Evolutionary conservation across 64 coral and sea anemone species (phyloP).

Genomic region (Stichodactyla helianthus): DNA sequence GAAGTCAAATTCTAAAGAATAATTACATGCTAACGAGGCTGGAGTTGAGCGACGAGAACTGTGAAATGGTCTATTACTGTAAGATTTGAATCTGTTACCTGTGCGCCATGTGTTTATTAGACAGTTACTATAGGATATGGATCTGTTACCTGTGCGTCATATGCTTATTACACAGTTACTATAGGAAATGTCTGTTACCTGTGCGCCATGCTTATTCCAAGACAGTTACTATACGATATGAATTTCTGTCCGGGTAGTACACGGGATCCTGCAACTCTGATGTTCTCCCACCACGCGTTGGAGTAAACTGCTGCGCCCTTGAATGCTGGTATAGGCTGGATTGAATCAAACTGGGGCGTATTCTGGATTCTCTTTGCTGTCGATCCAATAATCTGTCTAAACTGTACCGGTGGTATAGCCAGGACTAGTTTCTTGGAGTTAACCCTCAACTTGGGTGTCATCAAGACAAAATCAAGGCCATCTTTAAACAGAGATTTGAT

Average conservation of each 20-base stretch:
- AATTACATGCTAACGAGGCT: too few species aligned
- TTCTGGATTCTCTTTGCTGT: conserved; percentile 50
- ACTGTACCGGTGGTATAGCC: conserved; percentile 36
- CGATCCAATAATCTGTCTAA: conserved; percentile 32
- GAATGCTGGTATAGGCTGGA: conserved; percentile 63
- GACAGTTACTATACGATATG: conserved; percentile 70
- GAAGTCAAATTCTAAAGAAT: too few species aligned
- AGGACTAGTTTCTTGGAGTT: conserved; percentile 52
- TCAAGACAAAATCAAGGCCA: conserved; percentile 20
- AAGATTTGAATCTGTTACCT: too few species aligned
- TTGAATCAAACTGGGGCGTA: conserved; percentile 55
- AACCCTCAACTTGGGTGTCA: conserved; percentile 45
- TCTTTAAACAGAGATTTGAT: conserved; percentile 44
- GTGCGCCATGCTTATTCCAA: conserved; percentile 72
- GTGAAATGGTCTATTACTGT: background rate
- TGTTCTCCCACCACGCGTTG: conserved; percentile 74
- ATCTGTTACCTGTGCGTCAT: too few species aligned
- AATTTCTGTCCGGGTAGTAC: conserved; percentile 76
- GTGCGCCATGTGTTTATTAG: too few species aligned
- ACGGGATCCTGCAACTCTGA: conserved; percentile 28
- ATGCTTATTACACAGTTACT: too few species aligned
- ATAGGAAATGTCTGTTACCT: conserved; percentile 25
- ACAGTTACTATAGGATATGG: background rate
- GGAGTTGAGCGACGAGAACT: too few species aligned
- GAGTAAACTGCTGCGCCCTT: conserved; percentile 73